A percentile compares a stretch with the other conserved stretches of the same genome.
These are phyloP conservation scores for Myotis findleyi DNA, from an alignment of 2,797 vertebrate genomes.

Conservation along the genomic window DNA sequence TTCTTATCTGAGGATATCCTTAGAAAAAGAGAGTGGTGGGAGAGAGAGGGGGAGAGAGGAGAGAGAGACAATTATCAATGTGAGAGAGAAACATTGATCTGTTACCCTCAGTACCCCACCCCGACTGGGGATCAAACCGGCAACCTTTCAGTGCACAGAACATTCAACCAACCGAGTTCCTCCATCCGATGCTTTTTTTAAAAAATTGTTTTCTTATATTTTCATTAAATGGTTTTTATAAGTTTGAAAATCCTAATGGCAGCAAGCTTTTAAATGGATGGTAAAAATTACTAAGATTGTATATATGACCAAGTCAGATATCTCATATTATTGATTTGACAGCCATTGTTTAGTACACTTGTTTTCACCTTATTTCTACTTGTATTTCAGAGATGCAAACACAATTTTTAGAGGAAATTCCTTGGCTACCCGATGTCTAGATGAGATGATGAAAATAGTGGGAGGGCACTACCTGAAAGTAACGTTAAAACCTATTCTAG, in stretches of 20 bases:
- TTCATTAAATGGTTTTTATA: constrained; percentile 53
- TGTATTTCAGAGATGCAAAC: constrained; percentile 95
- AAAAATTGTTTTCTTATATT: neutral
- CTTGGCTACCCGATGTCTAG: constrained; percentile 96
- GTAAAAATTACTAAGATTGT: constrained; percentile 48
- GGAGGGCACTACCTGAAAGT: constrained; percentile 97
- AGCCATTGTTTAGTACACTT: neutral
- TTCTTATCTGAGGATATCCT: too few relatives aligned
- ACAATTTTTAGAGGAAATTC: constrained; percentile 98
- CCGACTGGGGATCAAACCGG: too few relatives aligned
- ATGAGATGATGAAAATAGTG: constrained; percentile 99
- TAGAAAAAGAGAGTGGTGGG: too few relatives aligned
- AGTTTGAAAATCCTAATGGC: constrained; percentile 30
- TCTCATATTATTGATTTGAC: neutral
- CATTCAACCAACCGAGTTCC: neutral
- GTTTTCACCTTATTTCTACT: constrained; percentile 60
- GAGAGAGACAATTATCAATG: too few relatives aligned
- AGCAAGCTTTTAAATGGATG: constrained; percentile 25
- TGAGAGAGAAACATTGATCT: too few relatives aligned
- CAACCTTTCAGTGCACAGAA: neutral
- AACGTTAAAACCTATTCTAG: constrained; percentile 96
- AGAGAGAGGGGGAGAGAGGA: too few relatives aligned
- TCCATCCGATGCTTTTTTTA: neutral
- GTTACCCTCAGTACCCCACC: too few relatives aligned
- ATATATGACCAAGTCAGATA: neutral